Evolutionary conservation across 2,888 invertebrate genomes (phyloP).

Genomic region (Neoaliturus tenellus): DNA sequence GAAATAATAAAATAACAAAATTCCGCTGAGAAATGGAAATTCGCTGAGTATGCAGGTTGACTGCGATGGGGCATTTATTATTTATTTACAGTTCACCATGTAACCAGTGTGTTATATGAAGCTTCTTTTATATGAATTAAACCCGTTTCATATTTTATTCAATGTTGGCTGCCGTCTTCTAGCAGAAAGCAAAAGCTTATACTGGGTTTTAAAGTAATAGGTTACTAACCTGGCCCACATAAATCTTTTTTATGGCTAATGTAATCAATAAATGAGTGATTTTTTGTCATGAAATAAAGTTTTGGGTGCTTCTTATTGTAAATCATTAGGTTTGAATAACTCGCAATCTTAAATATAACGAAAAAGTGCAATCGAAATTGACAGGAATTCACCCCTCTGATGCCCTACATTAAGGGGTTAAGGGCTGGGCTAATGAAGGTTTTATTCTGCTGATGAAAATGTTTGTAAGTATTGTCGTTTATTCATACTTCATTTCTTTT

Average conservation of each 20-base stretch:
- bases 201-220: constrained; percentile 43
- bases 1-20: no score
- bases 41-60: no score
- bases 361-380: neutral
- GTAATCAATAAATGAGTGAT: constrained; percentile 17
- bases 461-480: neutral
- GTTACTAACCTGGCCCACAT: constrained; percentile 15
- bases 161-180: constrained; percentile 25
- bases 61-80: no score
- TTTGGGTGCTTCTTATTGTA: neutral
- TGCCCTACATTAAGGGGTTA: constrained; percentile 55
- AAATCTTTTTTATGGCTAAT: neutral
- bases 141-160: neutral
- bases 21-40: no score
- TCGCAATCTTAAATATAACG: neutral
- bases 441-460: constrained; percentile 46
- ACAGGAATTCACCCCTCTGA: constrained; percentile 11
- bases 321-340: neutral
- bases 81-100: no score
- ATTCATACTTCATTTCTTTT: no score
- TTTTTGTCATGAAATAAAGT: neutral
- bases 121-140: no score
- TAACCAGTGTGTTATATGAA: no score
- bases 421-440: constrained; percentile 55
- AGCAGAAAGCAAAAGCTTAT: constrained; percentile 46